Evolutionary conservation across 2,888 invertebrate genomes (phyloP), one percentile per base, ranked within the genome.

Genomic region (Microctonus aethiopoides): DNA sequence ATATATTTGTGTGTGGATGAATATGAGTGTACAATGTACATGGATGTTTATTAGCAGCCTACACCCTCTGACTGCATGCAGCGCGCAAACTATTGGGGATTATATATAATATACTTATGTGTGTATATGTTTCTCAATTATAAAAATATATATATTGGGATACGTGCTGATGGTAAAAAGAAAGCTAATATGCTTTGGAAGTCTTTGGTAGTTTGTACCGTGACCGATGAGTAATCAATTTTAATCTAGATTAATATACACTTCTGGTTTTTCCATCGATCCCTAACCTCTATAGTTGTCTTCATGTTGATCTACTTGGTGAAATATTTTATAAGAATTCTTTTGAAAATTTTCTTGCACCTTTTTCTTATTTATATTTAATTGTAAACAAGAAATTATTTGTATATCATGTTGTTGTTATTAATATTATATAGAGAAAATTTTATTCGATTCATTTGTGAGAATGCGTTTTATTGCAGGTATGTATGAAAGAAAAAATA

Each of bases 91-190:
- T 46, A 46, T 46, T 46, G 5, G n/a, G 7, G 16, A 46, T n/a
- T n/a, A n/a, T 16, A n/a, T n/a, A n/a, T n/a, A n/a, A n/a, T n/a
- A n/a, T n/a, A n/a, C n/a, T n/a, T n/a, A n/a, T 29, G 29, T 29
- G 7, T 11, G 56, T 11, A n/a, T n/a, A 56, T 41, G 62, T 39
- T n/a, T 13, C 26, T 9, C 13, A 5, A 41, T 62, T 46, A 22
- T 16, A 62, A 41, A 62, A 62, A 62, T 62, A 39, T 46, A 62
- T 62, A 39, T 46, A n/a, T 46, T 41, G 24, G 39, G 7, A 62
- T 41, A 62, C 62, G 62, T 62, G 62, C 39, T 34, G 41, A 26
- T 26, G 7, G 41, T 29, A 46, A 16, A 20, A 62, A 60, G 36
- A 60, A 60, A 60, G 32, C 54, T 54, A n/a, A 16, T 46, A 1